These are phyloP conservation scores for Drosophila cracens DNA, from an alignment of 2,888 invertebrate species.

Conservation along the genomic window DNA sequence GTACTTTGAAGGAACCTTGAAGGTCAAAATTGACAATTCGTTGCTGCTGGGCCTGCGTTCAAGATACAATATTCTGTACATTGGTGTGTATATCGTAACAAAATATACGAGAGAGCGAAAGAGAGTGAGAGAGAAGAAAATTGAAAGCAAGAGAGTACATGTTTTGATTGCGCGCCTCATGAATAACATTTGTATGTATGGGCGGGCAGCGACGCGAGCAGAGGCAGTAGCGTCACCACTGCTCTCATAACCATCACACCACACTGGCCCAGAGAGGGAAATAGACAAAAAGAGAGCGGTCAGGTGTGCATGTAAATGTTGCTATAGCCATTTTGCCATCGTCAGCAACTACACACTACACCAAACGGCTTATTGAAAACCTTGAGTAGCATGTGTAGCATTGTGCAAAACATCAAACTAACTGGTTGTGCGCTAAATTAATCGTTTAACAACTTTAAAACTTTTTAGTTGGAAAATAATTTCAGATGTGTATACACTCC, in stretches of 20 bases:
- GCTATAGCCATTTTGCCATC: conserved; percentile 55
- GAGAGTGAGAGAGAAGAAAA: conserved; percentile 8
- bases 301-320: conserved; percentile 40
- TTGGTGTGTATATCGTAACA: conserved; percentile 22
- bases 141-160: conserved; percentile 36
- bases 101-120: conserved; percentile 4
- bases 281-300: conserved; percentile 18
- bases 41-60: conserved; percentile 53
- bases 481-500: not conserved
- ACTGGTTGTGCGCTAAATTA: conserved; percentile 2
- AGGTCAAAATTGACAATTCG: conserved; percentile 84
- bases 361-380: conserved; percentile 13
- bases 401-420: conserved; percentile 4
- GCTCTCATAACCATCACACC: conserved; percentile 15
- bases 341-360: conserved; percentile 63
- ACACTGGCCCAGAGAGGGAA: not conserved
- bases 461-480: not conserved
- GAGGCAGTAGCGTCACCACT: conserved; percentile 16
- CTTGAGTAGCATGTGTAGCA: conserved; percentile 2
- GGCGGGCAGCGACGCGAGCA: conserved; percentile 25
- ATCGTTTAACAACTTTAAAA: not conserved
- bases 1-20: conserved; percentile 85
- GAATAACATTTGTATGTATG: conserved; percentile 38
- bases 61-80: conserved; percentile 51
- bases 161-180: conserved; percentile 25